A percentile compares a stretch with the other conserved stretches of the same genome.
Conservation (phyloP, 2,113 vertebrate genomes). For the Gadus chalcogrammus region DNA sequence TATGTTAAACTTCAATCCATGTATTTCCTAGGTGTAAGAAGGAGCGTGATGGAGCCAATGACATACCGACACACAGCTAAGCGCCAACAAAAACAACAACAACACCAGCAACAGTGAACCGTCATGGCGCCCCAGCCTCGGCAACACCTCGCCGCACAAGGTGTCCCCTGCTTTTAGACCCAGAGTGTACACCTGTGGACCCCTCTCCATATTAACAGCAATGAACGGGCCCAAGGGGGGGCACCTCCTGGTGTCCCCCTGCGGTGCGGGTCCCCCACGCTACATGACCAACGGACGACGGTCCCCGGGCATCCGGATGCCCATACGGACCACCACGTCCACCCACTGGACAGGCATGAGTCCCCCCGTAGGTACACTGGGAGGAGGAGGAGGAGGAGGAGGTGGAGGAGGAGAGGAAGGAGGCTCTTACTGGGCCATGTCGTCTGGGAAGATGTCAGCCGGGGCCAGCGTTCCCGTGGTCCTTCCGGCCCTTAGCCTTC, state of each 20-base stretch:
- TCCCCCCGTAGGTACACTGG: conserved; percentile 9
- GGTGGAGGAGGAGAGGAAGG: conserved; percentile 20
- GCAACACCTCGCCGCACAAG: no score
- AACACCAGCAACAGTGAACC: no score
- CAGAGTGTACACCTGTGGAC: no score
- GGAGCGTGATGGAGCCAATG: not conserved
- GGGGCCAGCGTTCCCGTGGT: conserved; percentile 20
- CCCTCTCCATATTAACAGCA: conserved; percentile 2
- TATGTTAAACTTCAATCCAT: conserved; percentile 8
- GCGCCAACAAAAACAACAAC: no score
- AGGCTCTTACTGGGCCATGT: conserved; percentile 21
- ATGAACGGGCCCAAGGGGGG: conserved; percentile 71
- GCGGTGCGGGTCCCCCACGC: conserved; percentile 55
- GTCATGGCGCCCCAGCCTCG: no score
- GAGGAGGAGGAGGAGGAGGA: conserved; percentile 7
- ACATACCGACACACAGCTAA: no score
- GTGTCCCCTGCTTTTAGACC: no score
- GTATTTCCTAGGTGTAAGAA: not conserved
- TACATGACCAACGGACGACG: conserved; percentile 63
- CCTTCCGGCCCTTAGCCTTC: conserved; percentile 65
- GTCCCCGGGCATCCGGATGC: conserved; percentile 60
- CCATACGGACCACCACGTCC: conserved; percentile 34
- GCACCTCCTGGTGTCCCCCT: conserved; percentile 70
- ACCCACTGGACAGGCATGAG: conserved; percentile 27
- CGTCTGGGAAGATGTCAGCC: conserved; percentile 21